Base-by-base conservation (phyloP, 2,797 vertebrate genomes). In the Labeo calbasu region DNA sequence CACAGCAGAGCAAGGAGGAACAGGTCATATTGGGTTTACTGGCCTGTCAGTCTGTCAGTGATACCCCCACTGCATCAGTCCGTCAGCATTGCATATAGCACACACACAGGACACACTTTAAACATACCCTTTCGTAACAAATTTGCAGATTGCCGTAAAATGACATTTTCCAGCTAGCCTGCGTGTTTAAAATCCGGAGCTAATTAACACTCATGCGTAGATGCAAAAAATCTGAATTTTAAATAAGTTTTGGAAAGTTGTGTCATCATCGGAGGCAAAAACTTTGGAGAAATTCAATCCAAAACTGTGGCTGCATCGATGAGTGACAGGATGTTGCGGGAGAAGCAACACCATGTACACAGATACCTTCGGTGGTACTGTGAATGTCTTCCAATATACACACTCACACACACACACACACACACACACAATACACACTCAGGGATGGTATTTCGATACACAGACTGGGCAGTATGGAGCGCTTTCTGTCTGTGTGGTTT, bases 31-130 rank as follows among this genome's bases (percentile, higher is more conserved):
- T 89, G 91, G 93, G 92, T 95, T 92, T 93, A 92, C 92, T 94
- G 90, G 92, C 87, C 91, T 94, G 89, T 94, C 91, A 93, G 88
- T 92, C 91, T 92, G 94, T 94, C 94, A 96, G 90, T 87, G 95
- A 97, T 96, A 96, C 86, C 92, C 95, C 95, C 95, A 84, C 86
- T 93, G 95, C 91, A 94, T 92, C 94, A 85, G 81, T 92, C 92
- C 92, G 91, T 91, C 91, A 94, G 63, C 91, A 89, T 82, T 79
- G 21, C 25, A 11, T 75, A 65, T 48, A 82, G 51, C 82, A 76
- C 51, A 61, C 70, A 83, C 72, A 70, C 51, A 14, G 25, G 25
- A 82, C 75, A 32, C 12, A 59, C 36, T 77, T 66, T 61, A n/a
- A 76, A 85, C 68, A 40, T 53, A 65, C 46, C 57, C 61, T 84